A percentile compares a stretch with the other conserved stretches of the same genome.
Conservation (phyloP, 2,888 invertebrate species). For the Cataglyphis livida region DNA sequence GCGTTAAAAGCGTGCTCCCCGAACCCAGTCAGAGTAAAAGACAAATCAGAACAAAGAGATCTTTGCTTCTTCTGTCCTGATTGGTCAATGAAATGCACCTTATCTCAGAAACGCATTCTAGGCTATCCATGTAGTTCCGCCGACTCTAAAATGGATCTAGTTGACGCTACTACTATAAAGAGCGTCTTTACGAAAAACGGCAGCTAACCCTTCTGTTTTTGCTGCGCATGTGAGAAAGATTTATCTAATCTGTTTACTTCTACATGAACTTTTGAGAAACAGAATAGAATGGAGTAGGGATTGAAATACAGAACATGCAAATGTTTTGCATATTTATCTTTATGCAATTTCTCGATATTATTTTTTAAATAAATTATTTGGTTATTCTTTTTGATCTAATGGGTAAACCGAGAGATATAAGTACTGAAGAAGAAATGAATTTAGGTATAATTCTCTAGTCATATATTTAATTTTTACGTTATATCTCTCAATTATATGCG, state of each 20-base stretch:
- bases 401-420: slow-evolving; percentile 78
- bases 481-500: neutral
- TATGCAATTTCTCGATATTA: neutral
- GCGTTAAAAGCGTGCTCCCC: no score
- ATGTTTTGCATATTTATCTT: neutral
- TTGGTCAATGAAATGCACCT: no score
- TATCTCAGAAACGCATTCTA: no score
- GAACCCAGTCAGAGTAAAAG: no score
- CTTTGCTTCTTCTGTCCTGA: no score
- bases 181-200: no score
- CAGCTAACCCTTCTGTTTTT: no score
- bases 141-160: no score
- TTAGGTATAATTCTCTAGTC: slow-evolving; percentile 68
- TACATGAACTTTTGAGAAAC: neutral
- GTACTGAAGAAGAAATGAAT: slow-evolving; percentile 78
- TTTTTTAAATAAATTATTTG: neutral
- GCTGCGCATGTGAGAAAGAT: no score
- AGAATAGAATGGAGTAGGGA: neutral
- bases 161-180: no score
- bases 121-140: no score
- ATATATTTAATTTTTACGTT: neutral
- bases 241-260: neutral
- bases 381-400: slow-evolving; percentile 61
- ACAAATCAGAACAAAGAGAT: no score
- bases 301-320: neutral